Percentiles rank a stretch among this genome's conserved stretches.
These are phyloP conservation scores for Malurus splendens DNA, from an alignment of 2,797 vertebrate genomes.

Conservation along the genomic window DNA sequence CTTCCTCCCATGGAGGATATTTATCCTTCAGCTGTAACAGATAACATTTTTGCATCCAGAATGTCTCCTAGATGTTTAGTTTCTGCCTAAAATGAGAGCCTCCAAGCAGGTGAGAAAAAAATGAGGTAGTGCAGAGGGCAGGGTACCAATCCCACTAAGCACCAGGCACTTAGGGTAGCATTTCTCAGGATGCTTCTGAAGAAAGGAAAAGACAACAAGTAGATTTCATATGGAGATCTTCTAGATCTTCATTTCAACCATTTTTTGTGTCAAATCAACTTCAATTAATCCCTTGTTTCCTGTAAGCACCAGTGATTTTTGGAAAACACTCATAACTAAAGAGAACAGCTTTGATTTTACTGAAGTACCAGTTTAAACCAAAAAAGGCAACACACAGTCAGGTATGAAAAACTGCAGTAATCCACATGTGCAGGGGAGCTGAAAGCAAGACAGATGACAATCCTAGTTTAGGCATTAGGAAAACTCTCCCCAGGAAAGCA, in stretches of 20 bases:
- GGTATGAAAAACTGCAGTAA: conserved; percentile 32
- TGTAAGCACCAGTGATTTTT: background rate
- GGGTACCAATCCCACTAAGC: background rate
- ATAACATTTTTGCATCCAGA: conserved; percentile 1
- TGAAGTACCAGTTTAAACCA: conserved; percentile 22
- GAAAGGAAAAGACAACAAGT: background rate
- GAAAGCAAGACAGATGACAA: conserved; percentile 3
- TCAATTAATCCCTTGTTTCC: background rate
- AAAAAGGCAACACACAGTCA: conserved; percentile 30
- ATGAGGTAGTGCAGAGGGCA: background rate
- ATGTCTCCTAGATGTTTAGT: background rate
- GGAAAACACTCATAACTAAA: background rate
- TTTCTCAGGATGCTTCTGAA: background rate
- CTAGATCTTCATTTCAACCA: background rate
- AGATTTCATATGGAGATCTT: background rate
- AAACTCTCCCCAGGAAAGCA: background rate
- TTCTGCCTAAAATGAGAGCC: background rate
- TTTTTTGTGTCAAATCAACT: background rate
- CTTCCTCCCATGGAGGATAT: background rate
- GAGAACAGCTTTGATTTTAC: conserved; percentile 7
- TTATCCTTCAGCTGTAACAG: background rate
- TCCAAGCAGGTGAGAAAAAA: background rate
- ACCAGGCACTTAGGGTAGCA: background rate
- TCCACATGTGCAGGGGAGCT: background rate
- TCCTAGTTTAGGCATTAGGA: background rate